Conservation (phyloP, 2,797 vertebrate species). For the Uromys caudimaculatus region DNA sequence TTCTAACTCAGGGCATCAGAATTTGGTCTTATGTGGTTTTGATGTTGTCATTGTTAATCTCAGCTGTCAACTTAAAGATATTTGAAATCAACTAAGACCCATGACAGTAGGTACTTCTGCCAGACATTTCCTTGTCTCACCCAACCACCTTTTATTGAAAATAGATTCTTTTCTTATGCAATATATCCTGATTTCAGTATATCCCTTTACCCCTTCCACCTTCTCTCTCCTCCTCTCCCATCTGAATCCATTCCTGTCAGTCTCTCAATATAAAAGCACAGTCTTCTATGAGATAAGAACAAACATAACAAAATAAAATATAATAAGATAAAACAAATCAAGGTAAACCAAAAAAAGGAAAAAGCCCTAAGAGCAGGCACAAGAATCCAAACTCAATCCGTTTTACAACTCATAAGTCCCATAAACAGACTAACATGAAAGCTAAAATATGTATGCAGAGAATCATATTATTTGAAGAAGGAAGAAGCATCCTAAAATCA, state of each 20-base stretch:
- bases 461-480: background rate
- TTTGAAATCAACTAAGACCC: background rate
- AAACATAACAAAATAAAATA: background rate
- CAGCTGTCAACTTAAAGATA: background rate
- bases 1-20: background rate
- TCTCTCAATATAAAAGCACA: background rate
- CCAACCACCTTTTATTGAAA: background rate
- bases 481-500: background rate
- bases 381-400: background rate
- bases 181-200: background rate
- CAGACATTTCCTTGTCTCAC: background rate
- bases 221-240: background rate
- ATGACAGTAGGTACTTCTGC: background rate
- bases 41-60: background rate
- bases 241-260: background rate
- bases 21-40: background rate
- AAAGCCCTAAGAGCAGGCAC: background rate
- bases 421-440: background rate
- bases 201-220: background rate
- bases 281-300: background rate
- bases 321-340: background rate
- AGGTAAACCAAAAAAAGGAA: background rate
- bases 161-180: background rate
- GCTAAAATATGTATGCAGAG: background rate
- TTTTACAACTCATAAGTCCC: background rate